Base-by-base conservation (phyloP, 2,888 invertebrate genomes). In the Catocala nupta region DNA sequence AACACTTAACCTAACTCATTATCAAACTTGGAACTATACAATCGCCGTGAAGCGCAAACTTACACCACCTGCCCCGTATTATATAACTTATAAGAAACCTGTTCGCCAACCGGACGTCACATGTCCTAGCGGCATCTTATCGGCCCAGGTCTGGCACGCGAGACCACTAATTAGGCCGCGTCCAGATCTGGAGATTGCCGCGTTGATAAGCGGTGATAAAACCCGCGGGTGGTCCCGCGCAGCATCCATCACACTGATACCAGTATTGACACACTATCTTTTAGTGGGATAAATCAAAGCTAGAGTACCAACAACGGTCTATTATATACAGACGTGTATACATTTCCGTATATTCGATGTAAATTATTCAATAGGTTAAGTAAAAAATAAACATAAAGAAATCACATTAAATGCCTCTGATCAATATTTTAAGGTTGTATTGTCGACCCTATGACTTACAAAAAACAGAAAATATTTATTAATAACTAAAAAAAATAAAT, bases 111-210 rank as follows among this genome's bases (percentile, higher is more conserved):
- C 39, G 13, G 36, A 33, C 13, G 16, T 63, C 48, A 25, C 25
- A 25, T n/a, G 13, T 6, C 3, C 11, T 43, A 72, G 84, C 83
- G 77, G 52, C 82, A 82, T 83, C 68, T 86, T 86, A 85, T 47
- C 59, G 75, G 47, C 71, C 49, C 47, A 54, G 68, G 70, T 65
- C 59, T 69, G 81, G 82, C 82, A 83, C 84, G 84, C 84, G 84
- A 81, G 88, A 83, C 82, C 86, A 84, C 88, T 90, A 91, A 91
- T 91, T 90, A 90, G 89, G 83, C 74, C 85, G 81, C 72, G 75
- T 71, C 79, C 78, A 77, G 80, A 87, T 85, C 85, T 78, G 81
- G 69, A 82, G 90, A 89, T 90, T 77, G 75, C 66, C 78, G 64
- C 70, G 58, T 67, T 73, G 83, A 83, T 83, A 81, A 79, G 67